Evolutionary conservation across 2,888 invertebrate species (phyloP), one percentile per base, ranked within the genome.

Genomic region (Spilarctia lutea): DNA sequence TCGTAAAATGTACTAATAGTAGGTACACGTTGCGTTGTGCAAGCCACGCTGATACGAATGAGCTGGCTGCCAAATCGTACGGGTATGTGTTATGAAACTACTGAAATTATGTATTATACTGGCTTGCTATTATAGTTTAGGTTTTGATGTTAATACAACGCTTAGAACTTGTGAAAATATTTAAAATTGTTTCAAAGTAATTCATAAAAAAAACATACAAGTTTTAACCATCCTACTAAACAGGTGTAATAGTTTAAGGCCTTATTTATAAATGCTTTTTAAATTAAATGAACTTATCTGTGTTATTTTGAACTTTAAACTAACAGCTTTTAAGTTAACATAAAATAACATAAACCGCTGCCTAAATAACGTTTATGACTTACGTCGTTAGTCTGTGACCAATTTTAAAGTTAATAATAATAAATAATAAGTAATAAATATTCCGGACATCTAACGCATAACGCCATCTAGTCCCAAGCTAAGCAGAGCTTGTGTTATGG

Each of bases 1-100:
- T 83, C 83, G 84, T 89, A 86, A 88, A 87, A 78, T 75, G 65
- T 63, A 75, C 73, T 82, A 85, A 87, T 75, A 68, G 83, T 80
- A 77, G 2, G 4, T 79, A 75, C n/a, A n/a, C 75, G 70, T 18
- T 56, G 65, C 72, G 65, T 72, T 56, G 72, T 72, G 72, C 63
- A 68, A 75, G 68, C 63, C 67, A 65, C 48, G 48, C 68, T 67
- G 68, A 63, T 73, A 75, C 75, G 68, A 71, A 71, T 71, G 71
- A 74, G 70, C 35, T 65, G 65, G 13, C 39, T 73, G 65, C 68
- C 73, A 52, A 42, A 70, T 74, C 42, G 33, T 56, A 56, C n/a
- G 60, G 48, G 56, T 52, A 56, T 69, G 13, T 73, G 66, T 74
- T 66, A 74, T 70, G 70, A 70, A 66, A 71, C 66, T 68, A 27